Base-by-base conservation (phyloP, 2,888 invertebrate genomes). In the Andrena minutula region DNA sequence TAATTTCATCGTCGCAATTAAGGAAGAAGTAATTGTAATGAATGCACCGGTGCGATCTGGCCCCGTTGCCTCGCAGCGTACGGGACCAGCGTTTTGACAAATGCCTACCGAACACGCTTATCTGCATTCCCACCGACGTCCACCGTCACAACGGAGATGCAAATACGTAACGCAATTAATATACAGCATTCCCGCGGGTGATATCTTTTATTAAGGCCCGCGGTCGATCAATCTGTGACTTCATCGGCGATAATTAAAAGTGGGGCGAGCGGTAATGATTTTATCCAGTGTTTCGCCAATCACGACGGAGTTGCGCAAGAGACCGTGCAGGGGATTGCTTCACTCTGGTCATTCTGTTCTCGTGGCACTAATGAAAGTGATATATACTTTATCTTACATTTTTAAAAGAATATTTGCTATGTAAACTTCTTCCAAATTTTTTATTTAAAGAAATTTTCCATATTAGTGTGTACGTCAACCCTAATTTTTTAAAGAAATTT, bases 1-100 rank as follows among this genome's bases (percentile, higher is more conserved):
- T 89, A 90, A 90, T 90, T 89, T 86, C 73, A 78, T 86, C 81
- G 79, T 77, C 68, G 85, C 88, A 86, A 90, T 90, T 90, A 89
- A 86, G 79, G 81, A 72, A 70, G 85, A 85, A 85, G 85, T 88
- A 88, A 90, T 88, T 86, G 85, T 87, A 90, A 90, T 83, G 86
- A 85, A 85, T 83, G 87, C 84, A 73, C 66, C 63, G 77, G 88
- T 89, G 41, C 41, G 87, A 89, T 86, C 79, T 81, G 69, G 12
- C 64, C 32, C 30, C 20, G 72, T 66, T 75, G 75, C 71, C 74
- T 63, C 60, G 71, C 58, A 49, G 74, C 66, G 51, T n/a, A 53
- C n/a, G 23, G 20, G 30, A 26, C 26, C 63, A 63, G 72, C 73
- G 58, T 79, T 74, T 81, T 85, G 86, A 86, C 85, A 86, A 88